Base-by-base conservation (phyloP, 2,888 invertebrate genomes). In the Trichogramma dendrolimi region DNA sequence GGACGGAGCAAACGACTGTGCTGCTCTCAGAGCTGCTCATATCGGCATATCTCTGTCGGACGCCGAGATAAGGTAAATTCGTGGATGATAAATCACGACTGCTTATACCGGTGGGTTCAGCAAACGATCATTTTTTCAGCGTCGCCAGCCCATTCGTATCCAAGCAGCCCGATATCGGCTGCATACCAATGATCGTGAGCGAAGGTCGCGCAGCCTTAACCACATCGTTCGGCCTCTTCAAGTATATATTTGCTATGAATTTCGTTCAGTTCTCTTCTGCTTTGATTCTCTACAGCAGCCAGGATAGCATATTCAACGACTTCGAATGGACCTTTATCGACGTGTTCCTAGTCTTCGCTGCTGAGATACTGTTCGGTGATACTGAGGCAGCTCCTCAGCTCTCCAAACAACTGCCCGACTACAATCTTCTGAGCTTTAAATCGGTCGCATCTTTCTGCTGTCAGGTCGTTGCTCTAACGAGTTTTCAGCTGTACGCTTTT, bases 141-240 rank as follows among this genome's bases (percentile, higher is more conserved):
- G 93, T 94, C 56, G 94, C 94, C 5, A 92, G 93, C 43, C 92
- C 94, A 6, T 94, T 94, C 76, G 94, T 93, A 0, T 94, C 94
- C 0, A 87, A 87, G 68, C 83, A 86, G 64, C 86, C 88, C 61
- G 88, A 93, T 76, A 92, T 94, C 68, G 85, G 87, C n/a, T 94
- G 94, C 80, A 88, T 94, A 56, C 88, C 90, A 43, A 83, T 85
- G 66, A 83, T 93, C 6, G 89, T 92, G 66, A 82, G 89, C 65
- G 92, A 94, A 81, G 94, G 95, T 6, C 84, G 94, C 6, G 90
- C 92, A 71, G 92, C 94, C 1, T 81, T 95, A 66, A 91, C 92
- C 64, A 94, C 94, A 0, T 92, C 92, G 49, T 94, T 94, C 79
- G 91, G 92, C 4, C 87, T 92, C 61, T 93, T 94, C 81, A 94